Conservation (phyloP, 2,797 vertebrate species). For the Intellagama lesueurii region DNA sequence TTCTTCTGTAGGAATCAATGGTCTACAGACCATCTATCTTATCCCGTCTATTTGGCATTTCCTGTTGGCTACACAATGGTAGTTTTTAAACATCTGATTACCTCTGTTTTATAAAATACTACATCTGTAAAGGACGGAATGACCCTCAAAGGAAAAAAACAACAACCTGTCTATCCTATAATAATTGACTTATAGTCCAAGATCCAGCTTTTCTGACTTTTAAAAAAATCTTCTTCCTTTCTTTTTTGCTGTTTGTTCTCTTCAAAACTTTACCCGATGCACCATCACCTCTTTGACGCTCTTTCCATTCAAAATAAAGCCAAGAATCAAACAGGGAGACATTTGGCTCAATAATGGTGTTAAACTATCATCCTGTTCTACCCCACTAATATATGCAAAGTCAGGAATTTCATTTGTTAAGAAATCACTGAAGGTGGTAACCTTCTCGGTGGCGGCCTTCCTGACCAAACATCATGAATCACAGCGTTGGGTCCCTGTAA, state of each 20-base stretch:
- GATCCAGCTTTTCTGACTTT: conserved; percentile 41
- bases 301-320: conserved; percentile 51
- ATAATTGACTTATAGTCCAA: conserved; percentile 30
- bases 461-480: conserved; percentile 71
- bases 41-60: not conserved
- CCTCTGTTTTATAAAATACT: not conserved
- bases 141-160: too few relatives aligned
- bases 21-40: too few relatives aligned
- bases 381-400: conserved; percentile 71
- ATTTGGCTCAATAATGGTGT: conserved; percentile 60
- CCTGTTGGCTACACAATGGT: not conserved
- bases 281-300: conserved; percentile 29
- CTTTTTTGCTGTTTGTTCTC: not conserved
- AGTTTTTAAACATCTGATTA: not conserved
- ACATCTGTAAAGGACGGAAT: not conserved
- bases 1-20: not conserved
- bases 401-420: conserved; percentile 72
- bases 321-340: conserved; percentile 55
- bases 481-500: conserved; percentile 64
- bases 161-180: not conserved
- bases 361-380: conserved; percentile 51
- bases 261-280: conserved; percentile 49
- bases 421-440: conserved; percentile 60
- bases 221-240: not conserved
- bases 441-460: conserved; percentile 68